Evolutionary conservation across 2,888 invertebrate genomes (phyloP).

Genomic region (Andrena flavipes): DNA sequence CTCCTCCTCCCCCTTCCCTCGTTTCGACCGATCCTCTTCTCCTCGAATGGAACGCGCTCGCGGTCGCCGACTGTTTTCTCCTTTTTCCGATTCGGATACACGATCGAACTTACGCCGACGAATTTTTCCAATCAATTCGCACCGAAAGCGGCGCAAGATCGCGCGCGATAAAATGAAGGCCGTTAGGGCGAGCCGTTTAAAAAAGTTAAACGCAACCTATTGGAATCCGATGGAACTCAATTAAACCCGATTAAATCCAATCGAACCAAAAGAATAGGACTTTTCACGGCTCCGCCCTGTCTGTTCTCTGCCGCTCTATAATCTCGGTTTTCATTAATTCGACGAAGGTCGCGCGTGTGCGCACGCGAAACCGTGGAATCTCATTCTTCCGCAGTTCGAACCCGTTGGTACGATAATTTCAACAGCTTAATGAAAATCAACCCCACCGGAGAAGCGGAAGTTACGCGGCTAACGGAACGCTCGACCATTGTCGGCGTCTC

Average conservation of each 20-base stretch:
- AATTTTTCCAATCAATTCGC: constrained; percentile 18
- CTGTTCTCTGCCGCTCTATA: not conserved
- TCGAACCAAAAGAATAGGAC: constrained; percentile 44
- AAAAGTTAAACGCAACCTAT: constrained; percentile 44
- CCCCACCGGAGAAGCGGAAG: too few relatives aligned
- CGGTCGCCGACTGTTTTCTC: not conserved
- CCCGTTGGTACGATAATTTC: not conserved
- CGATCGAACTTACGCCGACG: constrained; percentile 1
- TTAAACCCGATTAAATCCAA: constrained; percentile 57
- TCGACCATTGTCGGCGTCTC: too few relatives aligned
- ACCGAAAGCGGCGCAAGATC: constrained; percentile 21
- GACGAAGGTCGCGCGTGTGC: constrained; percentile 9
- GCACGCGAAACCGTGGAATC: constrained; percentile 12
- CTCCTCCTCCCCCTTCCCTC: not conserved
- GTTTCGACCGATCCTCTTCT: constrained; percentile 22
- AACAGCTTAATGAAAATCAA: too few relatives aligned
- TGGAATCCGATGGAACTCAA: constrained; percentile 56
- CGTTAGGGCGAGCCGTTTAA: constrained; percentile 10
- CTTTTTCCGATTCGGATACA: constrained; percentile 8
- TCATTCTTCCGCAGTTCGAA: not conserved
- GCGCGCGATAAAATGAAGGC: not conserved
- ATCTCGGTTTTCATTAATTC: constrained; percentile 8
- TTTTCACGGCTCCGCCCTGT: constrained; percentile 3
- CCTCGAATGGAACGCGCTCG: constrained; percentile 8
- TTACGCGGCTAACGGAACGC: too few relatives aligned